Percentiles rank a stretch among this genome's conserved stretches.
Conservation (phyloP, 2,888 invertebrate species). For the Orthosia gothica region DNA sequence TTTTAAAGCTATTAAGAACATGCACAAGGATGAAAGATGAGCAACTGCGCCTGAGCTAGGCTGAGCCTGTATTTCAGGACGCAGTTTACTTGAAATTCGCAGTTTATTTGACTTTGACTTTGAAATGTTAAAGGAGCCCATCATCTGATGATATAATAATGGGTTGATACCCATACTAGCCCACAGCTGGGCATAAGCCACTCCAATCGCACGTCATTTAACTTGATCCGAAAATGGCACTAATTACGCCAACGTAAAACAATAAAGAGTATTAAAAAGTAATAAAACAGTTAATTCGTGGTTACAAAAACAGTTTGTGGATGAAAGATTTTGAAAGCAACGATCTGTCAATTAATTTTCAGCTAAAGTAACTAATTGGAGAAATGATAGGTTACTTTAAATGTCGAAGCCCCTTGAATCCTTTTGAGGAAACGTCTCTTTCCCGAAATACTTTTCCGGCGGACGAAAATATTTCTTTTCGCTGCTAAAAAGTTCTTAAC, state of each 20-base stretch:
- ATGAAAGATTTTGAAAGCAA: constrained; percentile 43
- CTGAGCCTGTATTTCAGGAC: too few species aligned
- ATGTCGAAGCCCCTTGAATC: constrained; percentile 24
- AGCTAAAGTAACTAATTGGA: constrained; percentile 44
- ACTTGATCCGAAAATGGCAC: background rate
- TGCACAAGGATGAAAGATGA: too few species aligned
- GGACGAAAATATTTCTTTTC: constrained; percentile 24
- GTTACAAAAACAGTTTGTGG: constrained; percentile 37
- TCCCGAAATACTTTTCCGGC: constrained; percentile 43
- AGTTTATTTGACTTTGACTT: too few species aligned
- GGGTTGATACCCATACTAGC: background rate
- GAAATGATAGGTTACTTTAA: constrained; percentile 46
- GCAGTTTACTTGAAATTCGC: too few species aligned
- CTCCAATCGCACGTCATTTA: background rate
- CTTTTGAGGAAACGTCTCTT: constrained; percentile 17
- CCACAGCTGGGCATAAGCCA: background rate
- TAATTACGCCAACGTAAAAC: background rate
- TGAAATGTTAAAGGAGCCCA: background rate
- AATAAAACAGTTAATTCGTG: constrained; percentile 38
- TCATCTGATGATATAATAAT: too few species aligned
- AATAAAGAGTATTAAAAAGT: constrained; percentile 1
- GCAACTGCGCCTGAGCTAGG: too few species aligned
- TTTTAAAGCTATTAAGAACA: too few species aligned
- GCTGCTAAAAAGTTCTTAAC: constrained; percentile 14
- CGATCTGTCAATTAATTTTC: constrained; percentile 46